Conservation (phyloP, 1,140 invertebrate species). For the Temnothorax longispinosus region DNA sequence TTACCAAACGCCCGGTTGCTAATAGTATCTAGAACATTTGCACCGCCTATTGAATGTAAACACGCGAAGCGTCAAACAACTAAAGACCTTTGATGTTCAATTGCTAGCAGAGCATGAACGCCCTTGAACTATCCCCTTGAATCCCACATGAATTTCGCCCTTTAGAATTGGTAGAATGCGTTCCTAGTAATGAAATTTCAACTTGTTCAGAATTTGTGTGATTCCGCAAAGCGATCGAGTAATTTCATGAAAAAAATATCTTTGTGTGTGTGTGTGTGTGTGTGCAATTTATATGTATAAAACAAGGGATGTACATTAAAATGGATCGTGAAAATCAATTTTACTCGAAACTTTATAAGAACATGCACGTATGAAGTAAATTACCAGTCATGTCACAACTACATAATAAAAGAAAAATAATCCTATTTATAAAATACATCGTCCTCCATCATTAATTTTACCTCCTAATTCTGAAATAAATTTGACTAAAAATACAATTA, state of each 20-base stretch:
- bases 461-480: slow-evolving; percentile 38
- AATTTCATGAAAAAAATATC: slow-evolving; percentile 20
- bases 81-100: slow-evolving; percentile 80
- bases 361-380: neutral
- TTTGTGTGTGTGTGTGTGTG: neutral
- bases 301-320: neutral
- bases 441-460: slow-evolving; percentile 46
- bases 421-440: slow-evolving; percentile 31
- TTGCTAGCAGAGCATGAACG: slow-evolving; percentile 75
- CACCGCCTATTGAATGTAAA: slow-evolving; percentile 64
- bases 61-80: slow-evolving; percentile 74
- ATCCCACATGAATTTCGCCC: slow-evolving; percentile 71
- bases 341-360: neutral
- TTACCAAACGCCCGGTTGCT: slow-evolving; percentile 68
- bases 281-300: neutral
- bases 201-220: slow-evolving; percentile 52
- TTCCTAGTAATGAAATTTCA: slow-evolving; percentile 54
- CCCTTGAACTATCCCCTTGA: slow-evolving; percentile 64
- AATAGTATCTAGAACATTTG: slow-evolving; percentile 66
- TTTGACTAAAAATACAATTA: slow-evolving; percentile 75
- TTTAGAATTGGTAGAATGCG: slow-evolving; percentile 64
- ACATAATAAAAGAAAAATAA: neutral
- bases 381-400: neutral
- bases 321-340: neutral
- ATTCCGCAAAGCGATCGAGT: slow-evolving; percentile 31